Percentiles rank a stretch among this genome's conserved stretches.
phyloP scores from a whole-genome alignment of 2,797 vertebrate species.

The Nyctalus aviator region DNA sequence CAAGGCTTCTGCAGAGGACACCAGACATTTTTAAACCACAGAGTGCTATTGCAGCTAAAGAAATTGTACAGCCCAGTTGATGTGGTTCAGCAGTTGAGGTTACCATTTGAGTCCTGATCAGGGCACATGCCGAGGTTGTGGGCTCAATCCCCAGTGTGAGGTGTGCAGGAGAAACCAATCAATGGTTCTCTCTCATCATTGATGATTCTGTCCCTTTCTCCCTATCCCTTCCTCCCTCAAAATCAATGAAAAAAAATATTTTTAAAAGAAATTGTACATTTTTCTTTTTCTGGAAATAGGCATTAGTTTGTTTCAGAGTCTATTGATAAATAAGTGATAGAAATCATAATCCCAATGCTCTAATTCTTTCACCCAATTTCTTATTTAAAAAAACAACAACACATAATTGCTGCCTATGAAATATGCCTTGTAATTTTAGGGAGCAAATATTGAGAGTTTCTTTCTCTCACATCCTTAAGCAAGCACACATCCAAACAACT shows the following conservation, averaged over 20 bases:
- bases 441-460: not conserved
- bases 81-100: too few species aligned
- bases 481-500: not conserved
- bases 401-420: not conserved
- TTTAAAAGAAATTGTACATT: not conserved
- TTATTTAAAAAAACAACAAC: not conserved
- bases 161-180: too few species aligned
- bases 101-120: too few species aligned
- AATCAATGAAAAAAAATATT: too few species aligned
- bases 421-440: not conserved
- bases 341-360: not conserved
- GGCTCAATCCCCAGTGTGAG: too few species aligned
- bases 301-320: conserved; percentile 8
- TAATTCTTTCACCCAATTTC: not conserved
- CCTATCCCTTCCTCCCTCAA: too few species aligned
- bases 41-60: conserved; percentile 37
- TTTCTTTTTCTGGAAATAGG: conserved; percentile 23
- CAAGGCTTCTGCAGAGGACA: not conserved
- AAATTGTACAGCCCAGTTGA: not conserved
- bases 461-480: not conserved
- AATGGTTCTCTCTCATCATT: too few species aligned
- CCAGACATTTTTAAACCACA: not conserved
- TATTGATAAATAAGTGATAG: conserved; percentile 9
- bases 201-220: too few species aligned
- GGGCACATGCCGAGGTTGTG: too few species aligned